Evolutionary conservation across 2,113 vertebrate species (phyloP), one percentile per base, ranked within the genome.

Genomic region (Calidris pugnax): DNA sequence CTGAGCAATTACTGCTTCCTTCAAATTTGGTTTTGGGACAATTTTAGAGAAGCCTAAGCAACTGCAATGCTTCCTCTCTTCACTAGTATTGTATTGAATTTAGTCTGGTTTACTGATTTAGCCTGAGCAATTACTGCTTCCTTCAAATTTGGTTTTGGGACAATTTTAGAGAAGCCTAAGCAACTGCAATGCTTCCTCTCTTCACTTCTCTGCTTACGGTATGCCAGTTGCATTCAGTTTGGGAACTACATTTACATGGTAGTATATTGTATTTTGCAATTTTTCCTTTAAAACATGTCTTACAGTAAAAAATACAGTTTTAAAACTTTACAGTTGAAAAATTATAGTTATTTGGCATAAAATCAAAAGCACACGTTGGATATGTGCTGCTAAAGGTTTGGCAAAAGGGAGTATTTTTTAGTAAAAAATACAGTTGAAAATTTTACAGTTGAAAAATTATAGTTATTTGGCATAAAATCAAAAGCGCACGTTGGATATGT

Each of bases 181-280:
- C 47, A 72, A 7, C 15, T 53, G 22, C 23, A 77, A 5, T 1
- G 0, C 68, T 90, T 47, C 5, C 22, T 56, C 39, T 3, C 0
- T 32, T 92, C 16, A 22, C 6, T 47, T 57, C 17, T 69, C 30
- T 67, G 57, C 17, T 53, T 45, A 3, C 2, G 35, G 3, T 16
- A 9, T 17, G 4, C 28, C 56, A 48, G 24, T 33, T 66, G 39
- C 37, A 24, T 53, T 28, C 30, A 12, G 48, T 64, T 69, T 51
- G 19, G 57, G 73, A 90, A 76, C 28, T 41, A 37, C 14, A 17
- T 53, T 85, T 81, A 33, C 27, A 35, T 68, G 37, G 28, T 35
- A 59, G 14, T 59, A 55, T 53, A 28, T 62, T 72, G 26, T 64
- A 33, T 41, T 72, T 43, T 75, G 41, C 8, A 51, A 32, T 75